Base-by-base conservation (phyloP, 2,888 invertebrate genomes). In the Noctuana brunneofusca region DNA sequence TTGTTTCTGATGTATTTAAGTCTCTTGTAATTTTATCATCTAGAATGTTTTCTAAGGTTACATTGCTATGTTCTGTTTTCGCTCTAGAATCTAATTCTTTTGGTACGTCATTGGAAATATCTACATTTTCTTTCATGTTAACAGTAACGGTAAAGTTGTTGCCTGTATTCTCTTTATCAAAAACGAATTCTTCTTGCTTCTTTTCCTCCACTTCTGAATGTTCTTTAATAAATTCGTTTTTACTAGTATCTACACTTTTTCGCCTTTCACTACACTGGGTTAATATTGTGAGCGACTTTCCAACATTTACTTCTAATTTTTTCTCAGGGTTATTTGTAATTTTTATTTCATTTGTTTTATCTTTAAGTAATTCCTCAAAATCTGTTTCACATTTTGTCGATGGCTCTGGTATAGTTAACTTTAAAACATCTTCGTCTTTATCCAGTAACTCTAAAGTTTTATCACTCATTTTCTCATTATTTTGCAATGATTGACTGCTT, bases 311-410 rank as follows among this genome's bases (percentile, higher is more conserved):
- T 76, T 89, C 88, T 38, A 87, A 75, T 73, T 86, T 89, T 70
- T 87, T 89, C 62, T 89, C 88, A 14, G 84, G 81, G 64, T 87
- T 80, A 71, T 87, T 89, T 14, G 80, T 83, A 14, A 89, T 73
- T 80, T 92, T 92, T 55, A 90, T 91, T 80, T 92, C 89, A 74
- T 89, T 91, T 20, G 91, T 89, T 57, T 85, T 92, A 71, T 92
- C 91, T 78, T 89, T 92, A 27, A 92, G 73, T 49, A 92, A 73
- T 71, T 92, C 92, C 74, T 92, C 92, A 73, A 91, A 92, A 74
- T 92, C 92, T 41, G 91, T 92, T 71, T 86, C 90, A 75, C 87
- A 84, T 79, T 90, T 90, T 9, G 76, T 48, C 65, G 73, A 69
- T 65, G 71, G 74, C 58, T 83, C 85, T 27, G 58, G 48, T 20